Percentiles rank a stretch among this genome's conserved stretches.
Evolutionary conservation across 2,888 invertebrate species (phyloP).

Genomic region (Nyleta sp.): DNA sequence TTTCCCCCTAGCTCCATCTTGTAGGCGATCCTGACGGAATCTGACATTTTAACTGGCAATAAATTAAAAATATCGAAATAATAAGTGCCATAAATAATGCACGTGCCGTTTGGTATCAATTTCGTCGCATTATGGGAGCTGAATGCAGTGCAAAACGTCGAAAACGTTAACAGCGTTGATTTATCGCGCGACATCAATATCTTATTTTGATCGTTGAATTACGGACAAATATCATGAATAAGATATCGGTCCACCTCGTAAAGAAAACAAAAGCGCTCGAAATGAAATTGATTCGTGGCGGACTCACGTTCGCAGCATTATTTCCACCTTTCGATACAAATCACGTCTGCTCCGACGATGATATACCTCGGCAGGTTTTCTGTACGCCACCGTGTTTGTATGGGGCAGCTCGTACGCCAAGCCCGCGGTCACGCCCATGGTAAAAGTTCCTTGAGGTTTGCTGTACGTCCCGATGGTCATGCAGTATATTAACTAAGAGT

Average conservation of each 20-base stretch:
- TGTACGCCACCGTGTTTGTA: conserved; percentile 80
- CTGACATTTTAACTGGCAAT: not conserved
- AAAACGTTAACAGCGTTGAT: conserved; percentile 35
- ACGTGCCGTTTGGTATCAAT: conserved; percentile 3
- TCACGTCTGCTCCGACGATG: conserved; percentile 86
- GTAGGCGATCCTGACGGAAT: no score
- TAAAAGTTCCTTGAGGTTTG: conserved; percentile 85
- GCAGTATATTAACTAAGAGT: conserved; percentile 85
- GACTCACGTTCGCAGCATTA: conserved; percentile 86
- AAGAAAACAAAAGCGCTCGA: conserved; percentile 43
- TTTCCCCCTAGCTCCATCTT: no score
- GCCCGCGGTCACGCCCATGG: conserved; percentile 89
- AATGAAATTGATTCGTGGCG: conserved; percentile 49
- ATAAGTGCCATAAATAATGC: conserved; percentile 18
- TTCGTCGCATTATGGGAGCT: conserved; percentile 14
- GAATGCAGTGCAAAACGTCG: not conserved
- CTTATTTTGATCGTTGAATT: conserved; percentile 43
- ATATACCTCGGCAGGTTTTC: conserved; percentile 82
- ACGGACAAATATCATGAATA: conserved; percentile 57
- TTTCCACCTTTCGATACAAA: conserved; percentile 86
- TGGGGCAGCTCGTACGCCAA: conserved; percentile 91
- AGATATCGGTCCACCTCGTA: conserved; percentile 26
- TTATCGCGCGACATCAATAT: conserved; percentile 36
- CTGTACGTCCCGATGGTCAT: conserved; percentile 84
- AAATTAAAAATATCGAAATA: conserved; percentile 8